Evolutionary conservation across 2,888 invertebrate genomes (phyloP).

Genomic region (Leucoptera coffeella): DNA sequence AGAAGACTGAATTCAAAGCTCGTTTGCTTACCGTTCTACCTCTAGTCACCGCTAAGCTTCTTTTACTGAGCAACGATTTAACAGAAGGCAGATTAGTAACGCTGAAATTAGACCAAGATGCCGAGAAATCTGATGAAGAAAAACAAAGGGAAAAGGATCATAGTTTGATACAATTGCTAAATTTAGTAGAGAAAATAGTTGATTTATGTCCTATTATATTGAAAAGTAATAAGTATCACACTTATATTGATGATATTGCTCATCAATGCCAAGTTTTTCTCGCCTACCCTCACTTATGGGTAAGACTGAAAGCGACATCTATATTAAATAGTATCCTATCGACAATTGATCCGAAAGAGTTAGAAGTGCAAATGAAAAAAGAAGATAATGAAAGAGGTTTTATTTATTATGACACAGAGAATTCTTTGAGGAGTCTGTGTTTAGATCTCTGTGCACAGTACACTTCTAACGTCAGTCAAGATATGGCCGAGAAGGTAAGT

Average conservation of each 20-base stretch:
- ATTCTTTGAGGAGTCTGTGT: conserved; percentile 58
- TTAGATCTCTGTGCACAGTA: conserved; percentile 73
- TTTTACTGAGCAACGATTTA: conserved; percentile 37
- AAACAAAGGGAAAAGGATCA: conserved; percentile 64
- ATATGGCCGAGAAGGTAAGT: conserved; percentile 65
- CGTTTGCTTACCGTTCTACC: conserved; percentile 59
- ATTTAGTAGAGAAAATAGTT: conserved; percentile 63
- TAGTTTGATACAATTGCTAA: conserved; percentile 67
- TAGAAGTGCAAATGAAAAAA: conserved; percentile 40
- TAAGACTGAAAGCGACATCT: conserved; percentile 70
- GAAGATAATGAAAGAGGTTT: conserved; percentile 42
- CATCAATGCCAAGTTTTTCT: conserved; percentile 66
- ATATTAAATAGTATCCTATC: conserved; percentile 68
- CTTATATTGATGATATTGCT: conserved; percentile 52
- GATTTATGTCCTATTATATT: conserved; percentile 56
- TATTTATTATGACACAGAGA: conserved; percentile 57
- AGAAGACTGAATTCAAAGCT: conserved; percentile 62
- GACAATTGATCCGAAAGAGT: conserved; percentile 53
- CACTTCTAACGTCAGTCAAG: conserved; percentile 60
- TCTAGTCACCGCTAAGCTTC: conserved; percentile 44
- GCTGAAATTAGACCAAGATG: conserved; percentile 28
- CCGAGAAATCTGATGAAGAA: conserved; percentile 42
- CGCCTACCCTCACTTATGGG: conserved; percentile 82
- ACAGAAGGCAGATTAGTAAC: conserved; percentile 57
- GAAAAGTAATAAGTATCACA: conserved; percentile 31